Evolutionary conservation across 1,140 invertebrate species (phyloP).

Genomic region (Zaprionus davidi): DNA sequence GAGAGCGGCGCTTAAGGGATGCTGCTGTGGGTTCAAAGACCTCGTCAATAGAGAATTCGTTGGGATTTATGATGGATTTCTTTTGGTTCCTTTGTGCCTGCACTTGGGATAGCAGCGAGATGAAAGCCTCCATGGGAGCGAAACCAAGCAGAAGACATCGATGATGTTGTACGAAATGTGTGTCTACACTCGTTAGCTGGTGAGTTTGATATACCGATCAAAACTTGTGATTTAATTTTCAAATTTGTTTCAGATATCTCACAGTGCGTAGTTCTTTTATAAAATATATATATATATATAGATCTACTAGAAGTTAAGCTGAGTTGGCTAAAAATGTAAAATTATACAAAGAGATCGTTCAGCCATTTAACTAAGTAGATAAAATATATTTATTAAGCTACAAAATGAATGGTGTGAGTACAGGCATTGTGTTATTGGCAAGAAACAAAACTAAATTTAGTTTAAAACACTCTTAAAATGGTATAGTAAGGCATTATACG

Average conservation of each 20-base stretch:
- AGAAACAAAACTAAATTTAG: background rate
- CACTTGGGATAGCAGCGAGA: background rate
- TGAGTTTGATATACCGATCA: background rate
- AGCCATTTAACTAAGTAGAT: too few species aligned
- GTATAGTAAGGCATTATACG: background rate
- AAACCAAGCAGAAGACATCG: background rate
- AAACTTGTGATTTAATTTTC: too few species aligned
- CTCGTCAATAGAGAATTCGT: slow-evolving; percentile 22
- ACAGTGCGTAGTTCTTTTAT: too few species aligned
- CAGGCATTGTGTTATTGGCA: too few species aligned
- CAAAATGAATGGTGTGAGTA: too few species aligned
- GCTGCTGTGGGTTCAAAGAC: slow-evolving; percentile 63
- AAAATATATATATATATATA: too few species aligned
- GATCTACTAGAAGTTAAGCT: too few species aligned
- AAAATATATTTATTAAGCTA: too few species aligned
- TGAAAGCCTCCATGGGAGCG: background rate
- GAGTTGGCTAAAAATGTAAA: too few species aligned
- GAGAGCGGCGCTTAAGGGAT: slow-evolving; percentile 56
- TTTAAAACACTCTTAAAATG: slow-evolving; percentile 15
- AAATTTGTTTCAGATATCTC: too few species aligned
- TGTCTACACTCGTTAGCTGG: background rate
- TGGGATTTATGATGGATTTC: background rate
- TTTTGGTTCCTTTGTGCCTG: background rate
- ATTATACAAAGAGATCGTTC: too few species aligned
- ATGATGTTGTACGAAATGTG: background rate